Evolutionary conservation across 2,113 vertebrate genomes (phyloP).

Genomic region (Rynchops niger): DNA sequence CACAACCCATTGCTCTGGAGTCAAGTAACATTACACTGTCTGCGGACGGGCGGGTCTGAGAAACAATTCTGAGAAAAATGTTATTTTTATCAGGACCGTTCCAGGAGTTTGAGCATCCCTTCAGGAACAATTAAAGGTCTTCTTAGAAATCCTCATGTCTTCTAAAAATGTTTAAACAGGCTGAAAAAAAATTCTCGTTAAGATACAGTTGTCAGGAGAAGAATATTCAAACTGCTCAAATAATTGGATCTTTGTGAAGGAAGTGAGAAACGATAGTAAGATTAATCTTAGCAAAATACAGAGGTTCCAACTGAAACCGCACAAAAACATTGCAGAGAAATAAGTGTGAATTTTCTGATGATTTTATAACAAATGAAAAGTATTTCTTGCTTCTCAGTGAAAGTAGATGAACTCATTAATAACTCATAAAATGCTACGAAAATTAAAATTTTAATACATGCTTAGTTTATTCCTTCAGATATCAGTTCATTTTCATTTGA

Average conservation of each 20-base stretch:
- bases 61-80: background rate
- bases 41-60: background rate
- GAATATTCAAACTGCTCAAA: background rate
- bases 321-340: background rate
- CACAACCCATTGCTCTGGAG: fast-evolving
- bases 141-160: background rate
- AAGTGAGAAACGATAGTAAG: background rate
- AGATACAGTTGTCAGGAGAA: background rate
- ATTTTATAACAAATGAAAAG: background rate
- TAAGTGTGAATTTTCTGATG: background rate
- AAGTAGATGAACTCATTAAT: background rate
- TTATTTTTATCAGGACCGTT: fast-evolving
- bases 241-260: background rate
- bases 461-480: background rate
- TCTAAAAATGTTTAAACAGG: background rate
- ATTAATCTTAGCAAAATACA: background rate
- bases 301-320: background rate
- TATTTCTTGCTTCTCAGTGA: background rate
- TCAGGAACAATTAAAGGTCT: background rate
- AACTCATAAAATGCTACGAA: background rate
- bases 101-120: background rate
- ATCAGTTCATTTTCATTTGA: background rate
- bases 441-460: background rate
- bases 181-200: background rate
- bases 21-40: background rate